phyloP scores from a whole-genome alignment of 2,888 invertebrate genomes.

The Elegia similella region DNA sequence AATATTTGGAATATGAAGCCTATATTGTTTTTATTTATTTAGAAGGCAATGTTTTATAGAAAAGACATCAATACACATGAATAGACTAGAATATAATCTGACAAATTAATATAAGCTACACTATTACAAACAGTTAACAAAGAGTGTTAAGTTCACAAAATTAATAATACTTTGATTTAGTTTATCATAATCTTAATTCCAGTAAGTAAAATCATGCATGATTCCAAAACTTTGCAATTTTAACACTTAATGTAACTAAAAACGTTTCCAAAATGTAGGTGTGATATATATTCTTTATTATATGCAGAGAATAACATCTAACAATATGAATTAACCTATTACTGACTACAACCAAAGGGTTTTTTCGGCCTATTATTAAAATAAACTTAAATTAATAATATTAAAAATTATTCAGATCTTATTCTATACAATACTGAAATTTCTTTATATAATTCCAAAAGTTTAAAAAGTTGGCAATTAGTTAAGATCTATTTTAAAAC shows the following conservation, averaged over 20 bases:
- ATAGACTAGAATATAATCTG: constrained; percentile 25
- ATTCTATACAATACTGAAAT: constrained; percentile 37
- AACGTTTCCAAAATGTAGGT: too few species aligned
- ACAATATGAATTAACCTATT: constrained; percentile 36
- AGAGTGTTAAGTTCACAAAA: background rate
- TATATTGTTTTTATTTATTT: constrained; percentile 27
- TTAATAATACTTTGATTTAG: background rate
- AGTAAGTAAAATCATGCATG: too few species aligned
- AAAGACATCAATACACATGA: constrained; percentile 24
- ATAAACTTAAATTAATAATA: constrained; percentile 23
- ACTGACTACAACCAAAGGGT: constrained; percentile 56
- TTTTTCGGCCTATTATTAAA: constrained; percentile 54
- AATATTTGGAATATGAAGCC: constrained; percentile 30
- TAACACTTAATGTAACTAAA: too few species aligned
- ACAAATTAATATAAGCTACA: background rate
- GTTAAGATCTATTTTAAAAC: constrained; percentile 5
- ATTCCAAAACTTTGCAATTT: too few species aligned
- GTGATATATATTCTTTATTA: too few species aligned
- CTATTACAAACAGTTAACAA: background rate
- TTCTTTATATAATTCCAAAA: constrained; percentile 20
- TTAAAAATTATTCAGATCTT: constrained; percentile 35
- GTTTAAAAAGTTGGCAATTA: constrained; percentile 8
- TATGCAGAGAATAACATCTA: background rate
- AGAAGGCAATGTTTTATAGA: constrained; percentile 30
- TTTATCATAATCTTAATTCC: too few species aligned